Base-by-base conservation (phyloP, 2,113 vertebrate genomes). In the Campylomormyrus numenius region DNA sequence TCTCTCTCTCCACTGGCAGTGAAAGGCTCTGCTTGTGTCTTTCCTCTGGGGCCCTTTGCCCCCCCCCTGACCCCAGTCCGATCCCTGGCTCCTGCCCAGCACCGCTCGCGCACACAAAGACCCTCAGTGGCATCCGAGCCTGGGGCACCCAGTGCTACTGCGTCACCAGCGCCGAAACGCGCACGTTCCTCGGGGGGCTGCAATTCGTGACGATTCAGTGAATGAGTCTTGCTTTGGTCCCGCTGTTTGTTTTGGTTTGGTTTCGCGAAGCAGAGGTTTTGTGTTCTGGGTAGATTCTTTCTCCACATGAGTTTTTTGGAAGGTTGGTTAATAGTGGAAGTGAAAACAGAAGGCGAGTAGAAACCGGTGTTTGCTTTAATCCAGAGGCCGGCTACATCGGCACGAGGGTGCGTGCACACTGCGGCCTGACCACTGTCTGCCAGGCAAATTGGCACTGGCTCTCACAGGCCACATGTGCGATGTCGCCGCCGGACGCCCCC, bases 141-240 rank as follows among this genome's bases (percentile, higher is more conserved):
- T 6, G 52, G 27, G 27, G 49, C 49, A 8, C 8, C 31, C 50
- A 3, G 5, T n/a, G 27, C 50, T 17, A 11, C 15, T 35, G 50
- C 31, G 49, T 27, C 53, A 62, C 21, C 19, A 5, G 39, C 1
- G 5, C 19, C 27, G 11, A 88, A 88, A 88, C 10, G 53, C 21
- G 21, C 8, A 8, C 19, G 19, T 27, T 62, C 58, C 89, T 85
- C 89, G 74, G 88, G 85, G 85, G 27, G 85, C 39, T 84, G 39
- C 19, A 8, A 19, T 48, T 84, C 13, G 42, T 19, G 19, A 84
- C 80, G 42, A 84, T 48, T 11, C 39, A 48, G 45, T n/a, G n/a
- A 53, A 91, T 92, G 93, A 88, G 89, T 85, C 85, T 91, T 91
- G 91, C 94, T 93, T 93, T 94, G 11, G 9, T 94, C 93, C 93